phyloP scores from a whole-genome alignment of 2,113 vertebrate species.

The Polypterus bichir region DNA sequence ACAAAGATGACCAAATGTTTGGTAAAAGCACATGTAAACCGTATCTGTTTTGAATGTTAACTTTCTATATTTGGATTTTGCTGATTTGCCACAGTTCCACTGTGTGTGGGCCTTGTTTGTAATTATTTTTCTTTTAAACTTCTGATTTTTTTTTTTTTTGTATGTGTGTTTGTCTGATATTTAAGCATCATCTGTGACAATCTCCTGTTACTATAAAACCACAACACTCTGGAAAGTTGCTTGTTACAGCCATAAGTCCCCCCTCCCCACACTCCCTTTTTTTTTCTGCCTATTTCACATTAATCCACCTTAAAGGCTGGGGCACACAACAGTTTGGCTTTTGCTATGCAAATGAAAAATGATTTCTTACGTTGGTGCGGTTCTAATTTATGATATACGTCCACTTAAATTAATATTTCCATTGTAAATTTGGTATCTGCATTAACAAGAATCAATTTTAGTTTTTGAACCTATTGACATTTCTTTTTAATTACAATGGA shows the following conservation, averaged over 20 bases:
- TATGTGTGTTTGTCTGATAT: constrained; percentile 14
- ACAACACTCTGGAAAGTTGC: constrained; percentile 28
- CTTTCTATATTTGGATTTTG: constrained; percentile 27
- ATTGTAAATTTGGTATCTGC: background rate
- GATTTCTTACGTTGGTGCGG: background rate
- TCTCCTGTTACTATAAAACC: constrained; percentile 25
- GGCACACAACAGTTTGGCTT: too few species aligned
- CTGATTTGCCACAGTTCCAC: constrained; percentile 26
- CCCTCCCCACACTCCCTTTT: too few species aligned
- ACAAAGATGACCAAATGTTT: background rate
- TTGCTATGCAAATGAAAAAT: background rate
- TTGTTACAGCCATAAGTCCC: constrained; percentile 5
- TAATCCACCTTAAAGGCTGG: too few species aligned
- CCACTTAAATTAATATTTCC: constrained; percentile 3
- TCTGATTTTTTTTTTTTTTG: constrained; percentile 22
- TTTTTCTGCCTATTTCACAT: too few species aligned
- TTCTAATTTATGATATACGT: constrained; percentile 2
- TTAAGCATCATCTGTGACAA: constrained; percentile 47
- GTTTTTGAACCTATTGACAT: constrained; percentile 5
- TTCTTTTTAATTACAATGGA: constrained; percentile 5
- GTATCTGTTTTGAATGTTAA: constrained; percentile 4
- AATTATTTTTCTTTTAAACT: constrained; percentile 36
- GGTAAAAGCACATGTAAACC: background rate
- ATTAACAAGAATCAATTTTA: constrained; percentile 4
- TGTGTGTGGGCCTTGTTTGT: constrained; percentile 53